Conservation (phyloP, 2,797 vertebrate genomes). For the Masticophis lateralis region DNA sequence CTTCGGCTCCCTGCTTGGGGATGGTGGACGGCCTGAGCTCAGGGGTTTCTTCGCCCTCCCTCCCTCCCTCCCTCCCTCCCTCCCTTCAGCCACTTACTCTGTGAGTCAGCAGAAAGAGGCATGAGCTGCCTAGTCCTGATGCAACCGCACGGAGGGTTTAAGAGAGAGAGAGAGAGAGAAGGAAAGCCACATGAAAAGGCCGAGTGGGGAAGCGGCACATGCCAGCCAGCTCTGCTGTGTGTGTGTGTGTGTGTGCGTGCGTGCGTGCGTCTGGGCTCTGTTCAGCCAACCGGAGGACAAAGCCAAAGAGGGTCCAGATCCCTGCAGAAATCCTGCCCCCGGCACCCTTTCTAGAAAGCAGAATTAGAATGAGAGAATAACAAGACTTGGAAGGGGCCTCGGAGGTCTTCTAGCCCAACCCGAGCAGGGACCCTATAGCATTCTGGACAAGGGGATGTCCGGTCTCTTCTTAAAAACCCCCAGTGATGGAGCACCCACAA, state of each 20-base stretch:
- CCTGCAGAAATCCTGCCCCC: not conserved
- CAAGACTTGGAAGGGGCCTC: not conserved
- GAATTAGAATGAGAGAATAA: not conserved
- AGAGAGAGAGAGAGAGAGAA: conserved; percentile 30
- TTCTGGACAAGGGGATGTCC: no score
- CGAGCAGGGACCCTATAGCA: no score
- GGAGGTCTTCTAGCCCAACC: no score
- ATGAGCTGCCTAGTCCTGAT: conserved; percentile 69
- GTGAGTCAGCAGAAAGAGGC: conserved; percentile 74
- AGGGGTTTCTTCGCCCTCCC: conserved; percentile 23
- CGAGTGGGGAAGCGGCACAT: not conserved
- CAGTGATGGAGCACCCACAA: no score
- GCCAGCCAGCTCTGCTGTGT: not conserved
- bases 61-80: conserved; percentile 31
- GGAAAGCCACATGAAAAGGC: conserved; percentile 10
- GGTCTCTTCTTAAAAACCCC: no score
- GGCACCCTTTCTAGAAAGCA: not conserved
- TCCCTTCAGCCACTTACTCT: conserved; percentile 66
- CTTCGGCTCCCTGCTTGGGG: conserved; percentile 66
- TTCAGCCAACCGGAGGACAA: not conserved
- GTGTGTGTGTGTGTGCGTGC: no score
- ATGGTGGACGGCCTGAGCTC: conserved; percentile 63
- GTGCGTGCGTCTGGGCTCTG: no score
- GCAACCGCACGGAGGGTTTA: conserved; percentile 61
- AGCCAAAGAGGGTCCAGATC: not conserved